A percentile compares a stretch with the other conserved stretches of the same genome.
phyloP scores from a whole-genome alignment of 2,797 vertebrate species.

The Paratrypauchen microcephalus region DNA sequence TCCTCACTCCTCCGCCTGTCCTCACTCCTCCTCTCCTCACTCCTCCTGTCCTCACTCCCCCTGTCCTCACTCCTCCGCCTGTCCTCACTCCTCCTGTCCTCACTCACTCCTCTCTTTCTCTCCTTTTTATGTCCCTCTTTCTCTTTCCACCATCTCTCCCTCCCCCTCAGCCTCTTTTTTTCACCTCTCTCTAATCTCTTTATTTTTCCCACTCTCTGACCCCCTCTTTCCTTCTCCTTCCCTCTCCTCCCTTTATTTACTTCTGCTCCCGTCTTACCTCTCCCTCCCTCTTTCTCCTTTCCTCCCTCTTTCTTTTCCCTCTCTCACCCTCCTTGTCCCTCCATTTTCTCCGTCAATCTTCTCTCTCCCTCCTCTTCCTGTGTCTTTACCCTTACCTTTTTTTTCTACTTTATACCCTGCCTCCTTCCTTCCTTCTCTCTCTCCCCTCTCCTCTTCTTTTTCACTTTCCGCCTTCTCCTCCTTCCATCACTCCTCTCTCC shows the following conservation, averaged over 20 bases:
- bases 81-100: too few species aligned
- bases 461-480: slow-evolving; percentile 15
- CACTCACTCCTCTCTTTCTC: not conserved
- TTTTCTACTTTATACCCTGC: not conserved
- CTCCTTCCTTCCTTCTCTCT: not conserved
- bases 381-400: not conserved
- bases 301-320: not conserved
- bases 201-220: not conserved
- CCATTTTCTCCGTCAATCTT: not conserved
- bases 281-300: not conserved
- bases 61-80: too few species aligned
- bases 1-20: too few species aligned
- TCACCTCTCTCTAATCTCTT: not conserved
- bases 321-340: not conserved
- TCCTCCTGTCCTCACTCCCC: too few species aligned
- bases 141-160: not conserved
- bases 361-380: not conserved
- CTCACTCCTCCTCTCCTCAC: too few species aligned
- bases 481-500: slow-evolving; percentile 22
- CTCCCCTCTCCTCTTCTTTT: not conserved
- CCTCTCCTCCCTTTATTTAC: too few species aligned
- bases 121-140: not conserved
- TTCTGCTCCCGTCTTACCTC: too few species aligned
- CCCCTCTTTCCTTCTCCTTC: not conserved
- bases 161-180: too few species aligned